Conservation (phyloP, 1,140 invertebrate genomes). For the Tribolium madens region DNA sequence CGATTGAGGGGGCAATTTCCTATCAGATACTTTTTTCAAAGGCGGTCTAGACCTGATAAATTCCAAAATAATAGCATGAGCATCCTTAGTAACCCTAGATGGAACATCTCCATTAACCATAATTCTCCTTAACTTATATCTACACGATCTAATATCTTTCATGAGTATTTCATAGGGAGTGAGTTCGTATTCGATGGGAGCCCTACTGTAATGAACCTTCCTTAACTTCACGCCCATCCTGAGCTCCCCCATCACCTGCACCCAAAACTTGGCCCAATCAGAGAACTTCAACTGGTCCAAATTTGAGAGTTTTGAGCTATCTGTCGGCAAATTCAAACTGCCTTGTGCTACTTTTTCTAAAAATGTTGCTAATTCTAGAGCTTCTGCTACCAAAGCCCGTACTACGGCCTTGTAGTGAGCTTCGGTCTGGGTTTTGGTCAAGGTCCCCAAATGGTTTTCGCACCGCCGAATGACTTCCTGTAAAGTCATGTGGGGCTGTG, state of each 20-base stretch:
- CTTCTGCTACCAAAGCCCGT: conserved; percentile 89
- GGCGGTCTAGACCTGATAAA: conserved; percentile 96
- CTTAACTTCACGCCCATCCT: conserved; percentile 88
- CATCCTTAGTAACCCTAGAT: conserved; percentile 89
- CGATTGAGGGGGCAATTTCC: conserved; percentile 81
- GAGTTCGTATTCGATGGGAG: conserved; percentile 88
- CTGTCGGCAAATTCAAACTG: conserved; percentile 70
- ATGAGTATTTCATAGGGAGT: conserved; percentile 98
- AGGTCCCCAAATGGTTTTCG: conserved; percentile 72
- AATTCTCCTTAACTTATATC: conserved; percentile 86
- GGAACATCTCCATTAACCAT: conserved; percentile 87
- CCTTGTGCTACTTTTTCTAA: conserved; percentile 83
- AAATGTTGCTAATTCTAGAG: conserved; percentile 89
- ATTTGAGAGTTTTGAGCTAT: conserved; percentile 68
- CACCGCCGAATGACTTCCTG: conserved; percentile 67
- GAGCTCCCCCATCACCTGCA: conserved; percentile 93
- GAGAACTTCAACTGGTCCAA: conserved; percentile 84
- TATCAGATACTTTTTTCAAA: conserved; percentile 91
- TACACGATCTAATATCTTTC: conserved; percentile 92
- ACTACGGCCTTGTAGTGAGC: conserved; percentile 92
- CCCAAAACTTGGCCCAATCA: conserved; percentile 96
- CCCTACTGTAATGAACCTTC: conserved; percentile 82
- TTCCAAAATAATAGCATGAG: conserved; percentile 94
- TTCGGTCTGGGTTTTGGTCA: conserved; percentile 71
- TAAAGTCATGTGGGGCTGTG: conserved; percentile 54